phyloP scores from a whole-genome alignment of 1,140 invertebrate species.

The Bombus affinis region DNA sequence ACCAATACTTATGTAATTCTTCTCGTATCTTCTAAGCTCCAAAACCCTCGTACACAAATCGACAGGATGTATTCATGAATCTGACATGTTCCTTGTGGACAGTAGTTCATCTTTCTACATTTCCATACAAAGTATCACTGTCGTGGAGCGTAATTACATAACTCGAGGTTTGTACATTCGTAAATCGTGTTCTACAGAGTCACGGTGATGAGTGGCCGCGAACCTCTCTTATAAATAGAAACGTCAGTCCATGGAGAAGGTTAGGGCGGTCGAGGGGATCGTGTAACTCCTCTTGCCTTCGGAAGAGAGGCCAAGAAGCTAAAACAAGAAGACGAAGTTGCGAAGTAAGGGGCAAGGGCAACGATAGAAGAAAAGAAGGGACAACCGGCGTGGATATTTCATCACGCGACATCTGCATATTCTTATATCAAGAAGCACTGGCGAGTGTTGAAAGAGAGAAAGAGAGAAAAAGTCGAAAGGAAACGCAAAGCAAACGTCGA shows the following conservation, averaged over 20 bases:
- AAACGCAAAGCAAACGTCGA: constrained; percentile 66
- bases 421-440: constrained; percentile 61
- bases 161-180: not conserved
- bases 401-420: constrained; percentile 70
- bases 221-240: constrained; percentile 32
- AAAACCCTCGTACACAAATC: not conserved
- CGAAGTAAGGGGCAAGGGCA: constrained; percentile 24
- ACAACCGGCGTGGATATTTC: constrained; percentile 65
- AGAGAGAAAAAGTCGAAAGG: constrained; percentile 43
- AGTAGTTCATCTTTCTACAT: not conserved
- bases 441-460: constrained; percentile 40
- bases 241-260: constrained; percentile 4
- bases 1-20: no score
- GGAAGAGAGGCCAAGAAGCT: not conserved
- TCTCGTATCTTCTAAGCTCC: not conserved
- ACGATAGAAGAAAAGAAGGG: constrained; percentile 34
- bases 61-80: not conserved
- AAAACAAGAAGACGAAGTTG: constrained; percentile 28
- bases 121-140: not conserved
- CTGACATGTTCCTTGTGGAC: not conserved
- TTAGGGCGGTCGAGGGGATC: not conserved
- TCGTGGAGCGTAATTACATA: constrained; percentile 19
- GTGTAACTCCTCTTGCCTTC: constrained; percentile 28
- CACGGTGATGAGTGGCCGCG: not conserved
- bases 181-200: not conserved